Evolutionary conservation across 2,888 invertebrate genomes (phyloP), one percentile per base, ranked within the genome.

Genomic region (Villa cingulata): DNA sequence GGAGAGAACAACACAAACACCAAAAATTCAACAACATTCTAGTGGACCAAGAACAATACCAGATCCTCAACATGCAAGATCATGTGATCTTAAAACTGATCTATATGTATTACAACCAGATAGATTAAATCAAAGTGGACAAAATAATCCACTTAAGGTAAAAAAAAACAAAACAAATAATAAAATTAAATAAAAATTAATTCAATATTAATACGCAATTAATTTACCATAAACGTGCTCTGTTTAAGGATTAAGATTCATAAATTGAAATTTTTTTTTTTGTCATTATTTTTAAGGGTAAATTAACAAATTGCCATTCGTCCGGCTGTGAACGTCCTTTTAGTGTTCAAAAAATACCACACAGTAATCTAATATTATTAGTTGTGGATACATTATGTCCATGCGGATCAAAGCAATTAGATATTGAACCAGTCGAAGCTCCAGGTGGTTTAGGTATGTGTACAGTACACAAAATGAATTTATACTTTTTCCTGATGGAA

Each of bases 321-420:
- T 86, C 86, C 38, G 88, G 87, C 52, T 90, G 90, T 63, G 88
- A 89, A 66, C 83, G 90, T 61, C 89, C 89, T 23, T 90, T 90
- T 71, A 90, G 89, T 71, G 89, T 90, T 48, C 89, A 90, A 64
- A 88, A 88, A 71, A 87, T 91, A 60, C 87, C 83, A 43, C 85
- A 87, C 66, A 90, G 89, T 62, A 91, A 91, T 73, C 72, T 91
- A 58, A 86, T 91, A 59, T 72, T 91, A 54, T 72, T 91, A 53
- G 90, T 89, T 54, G 89, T 90, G 58, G 89, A 91, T 68, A 88
- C 86, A 19, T 70, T 86, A 56, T 89, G 88, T 65, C 88, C 88
- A 43, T 90, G 89, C 70, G 88, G 88, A 55, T 85, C 83, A 61
- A 88, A 88, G 68, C 83, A 86, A 61, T 73, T 89, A 54, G 86